Evolutionary conservation across 2,113 vertebrate genomes (phyloP).

Genomic region (Pomatostomus ruficeps): DNA sequence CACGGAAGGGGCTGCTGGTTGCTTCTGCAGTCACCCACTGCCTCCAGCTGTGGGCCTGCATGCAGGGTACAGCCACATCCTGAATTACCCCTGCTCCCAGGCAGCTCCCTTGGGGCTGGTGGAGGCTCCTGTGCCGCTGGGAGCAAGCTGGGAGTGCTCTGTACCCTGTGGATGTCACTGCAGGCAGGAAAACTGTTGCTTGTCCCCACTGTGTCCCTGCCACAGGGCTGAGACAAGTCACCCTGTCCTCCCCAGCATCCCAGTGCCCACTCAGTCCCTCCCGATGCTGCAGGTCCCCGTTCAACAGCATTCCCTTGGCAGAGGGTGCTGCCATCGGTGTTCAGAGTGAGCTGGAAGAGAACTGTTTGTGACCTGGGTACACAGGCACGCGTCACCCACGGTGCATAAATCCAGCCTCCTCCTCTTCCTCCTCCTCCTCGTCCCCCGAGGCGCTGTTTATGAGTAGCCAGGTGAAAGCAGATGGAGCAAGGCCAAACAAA

Average conservation of each 20-base stretch:
- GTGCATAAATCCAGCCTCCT: neutral
- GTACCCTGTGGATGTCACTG: neutral
- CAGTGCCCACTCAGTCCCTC: rapidly evolving
- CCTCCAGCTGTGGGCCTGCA: neutral
- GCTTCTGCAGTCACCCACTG: neutral
- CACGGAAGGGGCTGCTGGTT: neutral
- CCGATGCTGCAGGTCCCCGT: neutral
- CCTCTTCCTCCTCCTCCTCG: neutral
- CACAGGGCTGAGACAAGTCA: neutral
- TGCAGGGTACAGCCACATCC: neutral
- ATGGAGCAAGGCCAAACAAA: neutral
- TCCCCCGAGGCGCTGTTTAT: neutral
- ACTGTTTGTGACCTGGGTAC: rapidly evolving
- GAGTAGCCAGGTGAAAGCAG: neutral
- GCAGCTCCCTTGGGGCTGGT: neutral
- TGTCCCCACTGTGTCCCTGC: neutral
- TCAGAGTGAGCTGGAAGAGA: neutral
- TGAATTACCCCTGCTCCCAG: neutral
- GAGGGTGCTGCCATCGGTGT: neutral
- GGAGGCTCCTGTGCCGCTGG: neutral
- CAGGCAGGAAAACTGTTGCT: neutral
- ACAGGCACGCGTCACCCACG: rapidly evolving
- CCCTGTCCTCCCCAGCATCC: neutral
- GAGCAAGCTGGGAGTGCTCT: rapidly evolving
- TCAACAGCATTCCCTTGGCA: neutral